Conservation (phyloP, 2,113 vertebrate species). For the Eidolon helvum region DNA sequence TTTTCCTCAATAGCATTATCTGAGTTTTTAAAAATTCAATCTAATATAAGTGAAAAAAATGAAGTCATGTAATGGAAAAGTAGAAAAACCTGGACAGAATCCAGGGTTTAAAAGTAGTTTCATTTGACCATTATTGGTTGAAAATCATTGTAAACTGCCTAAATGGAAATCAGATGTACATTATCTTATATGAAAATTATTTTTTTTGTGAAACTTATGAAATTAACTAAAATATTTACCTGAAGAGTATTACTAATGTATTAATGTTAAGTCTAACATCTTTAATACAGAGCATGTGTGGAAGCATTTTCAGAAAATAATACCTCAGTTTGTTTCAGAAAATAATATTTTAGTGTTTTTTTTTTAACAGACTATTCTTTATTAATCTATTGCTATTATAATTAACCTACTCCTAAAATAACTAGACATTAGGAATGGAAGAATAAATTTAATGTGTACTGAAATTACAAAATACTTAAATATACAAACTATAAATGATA, state of each 20-base stretch:
- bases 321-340: slow-evolving; percentile 13
- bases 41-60: not conserved
- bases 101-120: not conserved
- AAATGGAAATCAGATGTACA: slow-evolving; percentile 20
- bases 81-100: not conserved
- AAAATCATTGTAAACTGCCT: slow-evolving; percentile 46
- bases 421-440: slow-evolving; percentile 22
- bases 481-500: not conserved
- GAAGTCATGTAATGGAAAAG: not conserved
- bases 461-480: slow-evolving; percentile 21
- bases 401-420: slow-evolving; percentile 41
- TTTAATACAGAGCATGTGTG: slow-evolving; percentile 39
- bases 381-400: slow-evolving; percentile 34
- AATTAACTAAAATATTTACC: slow-evolving; percentile 34
- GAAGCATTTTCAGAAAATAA: slow-evolving; percentile 43
- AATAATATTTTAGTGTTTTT: slow-evolving; percentile 34
- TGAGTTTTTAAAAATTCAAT: slow-evolving; percentile 15
- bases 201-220: slow-evolving; percentile 43
- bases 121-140: slow-evolving; percentile 4
- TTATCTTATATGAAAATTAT: slow-evolving; percentile 43
- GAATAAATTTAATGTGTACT: not conserved
- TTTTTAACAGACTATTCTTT: slow-evolving; percentile 20
- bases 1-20: slow-evolving; percentile 28
- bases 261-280: slow-evolving; percentile 50
- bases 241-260: slow-evolving; percentile 4